A percentile compares a stretch with the other conserved stretches of the same genome.
These are phyloP conservation scores for Cisticola juncidis DNA, from an alignment of 2,113 vertebrate species.

Conservation along the genomic window DNA sequence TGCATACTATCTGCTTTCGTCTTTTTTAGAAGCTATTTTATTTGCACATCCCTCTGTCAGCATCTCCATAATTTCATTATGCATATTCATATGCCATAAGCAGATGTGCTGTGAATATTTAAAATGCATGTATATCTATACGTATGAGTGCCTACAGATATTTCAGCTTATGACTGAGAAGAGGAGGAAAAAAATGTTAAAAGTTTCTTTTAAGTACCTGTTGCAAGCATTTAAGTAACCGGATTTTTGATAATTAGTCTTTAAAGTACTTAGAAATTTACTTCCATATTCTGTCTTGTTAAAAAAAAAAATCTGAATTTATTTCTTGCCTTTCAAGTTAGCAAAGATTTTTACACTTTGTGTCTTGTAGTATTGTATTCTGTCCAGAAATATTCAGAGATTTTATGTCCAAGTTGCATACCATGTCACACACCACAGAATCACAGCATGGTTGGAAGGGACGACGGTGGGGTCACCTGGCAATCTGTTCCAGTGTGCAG, in stretches of 20 bases:
- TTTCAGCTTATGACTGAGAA: not conserved
- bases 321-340: not conserved
- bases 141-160: not conserved
- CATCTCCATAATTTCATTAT: not conserved
- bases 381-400: not conserved
- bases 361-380: not conserved
- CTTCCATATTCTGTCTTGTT: not conserved
- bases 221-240: not conserved
- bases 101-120: not conserved
- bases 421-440: not conserved
- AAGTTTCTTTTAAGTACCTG: not conserved
- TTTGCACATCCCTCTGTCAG: not conserved
- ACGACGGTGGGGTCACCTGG: not conserved
- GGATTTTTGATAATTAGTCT: not conserved
- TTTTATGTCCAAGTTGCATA: not conserved
- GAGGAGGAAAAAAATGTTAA: not conserved
- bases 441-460: not conserved
- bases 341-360: not conserved
- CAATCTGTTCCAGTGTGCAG: not conserved
- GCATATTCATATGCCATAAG: not conserved
- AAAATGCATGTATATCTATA: not conserved
- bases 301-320: not conserved
- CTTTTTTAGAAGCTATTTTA: not conserved
- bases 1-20: rapidly evolving
- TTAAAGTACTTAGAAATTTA: not conserved